Conservation (phyloP, 2,888 invertebrate genomes). For the Axea sp. region DNA sequence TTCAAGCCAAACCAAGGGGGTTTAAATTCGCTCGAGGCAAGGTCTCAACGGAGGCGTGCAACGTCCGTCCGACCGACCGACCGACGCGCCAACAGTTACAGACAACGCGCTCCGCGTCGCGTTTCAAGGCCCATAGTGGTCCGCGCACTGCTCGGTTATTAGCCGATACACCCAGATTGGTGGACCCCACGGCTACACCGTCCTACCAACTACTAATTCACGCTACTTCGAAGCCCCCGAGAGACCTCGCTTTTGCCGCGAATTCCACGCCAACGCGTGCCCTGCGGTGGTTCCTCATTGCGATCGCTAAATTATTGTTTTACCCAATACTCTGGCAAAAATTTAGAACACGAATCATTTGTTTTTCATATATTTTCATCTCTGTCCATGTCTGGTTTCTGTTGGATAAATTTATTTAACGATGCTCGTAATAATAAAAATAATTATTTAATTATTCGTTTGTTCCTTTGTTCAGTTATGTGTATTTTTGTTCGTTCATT, state of each 20-base stretch:
- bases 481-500: too few species aligned
- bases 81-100: constrained; percentile 41
- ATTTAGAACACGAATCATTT: too few species aligned
- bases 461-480: too few species aligned
- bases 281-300: constrained; percentile 47
- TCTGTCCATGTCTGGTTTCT: too few species aligned
- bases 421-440: too few species aligned
- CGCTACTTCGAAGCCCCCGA: constrained; percentile 67
- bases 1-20: constrained; percentile 36
- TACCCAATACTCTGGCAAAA: constrained; percentile 15
- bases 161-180: constrained; percentile 78
- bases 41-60: constrained; percentile 54
- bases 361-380: too few species aligned
- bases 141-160: constrained; percentile 72
- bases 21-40: constrained; percentile 39
- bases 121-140: constrained; percentile 56
- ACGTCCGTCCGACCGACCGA: constrained; percentile 33
- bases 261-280: constrained; percentile 62
- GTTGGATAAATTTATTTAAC: too few species aligned
- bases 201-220: constrained; percentile 71
- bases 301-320: constrained; percentile 60
- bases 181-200: constrained; percentile 67
- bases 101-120: constrained; percentile 33
- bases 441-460: too few species aligned
- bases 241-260: constrained; percentile 31